Conservation (phyloP, 2,113 vertebrate genomes). For the Clupea harengus region DNA sequence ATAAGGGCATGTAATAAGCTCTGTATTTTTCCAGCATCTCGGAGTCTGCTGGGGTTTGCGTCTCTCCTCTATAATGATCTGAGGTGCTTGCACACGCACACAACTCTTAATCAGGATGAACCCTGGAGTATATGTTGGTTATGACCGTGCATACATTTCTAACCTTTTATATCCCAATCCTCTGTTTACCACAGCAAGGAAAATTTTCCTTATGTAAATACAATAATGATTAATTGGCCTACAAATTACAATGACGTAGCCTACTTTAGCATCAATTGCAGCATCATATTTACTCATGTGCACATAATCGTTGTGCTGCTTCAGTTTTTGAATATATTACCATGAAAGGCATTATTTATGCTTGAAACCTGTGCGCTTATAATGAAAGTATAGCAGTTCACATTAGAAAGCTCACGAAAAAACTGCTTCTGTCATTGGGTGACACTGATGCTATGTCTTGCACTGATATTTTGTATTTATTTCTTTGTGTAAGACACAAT, state of each 20-base stretch:
- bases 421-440: no score
- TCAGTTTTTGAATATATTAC: background rate
- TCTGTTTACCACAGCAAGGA: constrained; percentile 32
- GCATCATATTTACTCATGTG: background rate
- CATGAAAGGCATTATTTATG: background rate
- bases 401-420: background rate
- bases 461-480: no score
- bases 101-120: constrained; percentile 48
- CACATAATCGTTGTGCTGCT: background rate
- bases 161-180: constrained; percentile 28
- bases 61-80: constrained; percentile 25
- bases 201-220: constrained; percentile 26
- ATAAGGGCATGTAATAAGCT: background rate
- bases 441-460: no score
- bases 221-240: background rate
- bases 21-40: constrained; percentile 31
- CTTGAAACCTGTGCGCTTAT: background rate
- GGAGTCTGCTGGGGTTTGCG: constrained; percentile 27
- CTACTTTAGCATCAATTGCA: background rate
- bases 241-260: background rate
- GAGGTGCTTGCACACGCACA: constrained; percentile 34
- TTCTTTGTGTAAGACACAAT: no score
- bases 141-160: constrained; percentile 51
- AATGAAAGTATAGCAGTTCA: background rate
- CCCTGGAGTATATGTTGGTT: constrained; percentile 53